phyloP scores from a whole-genome alignment of 2,888 invertebrate genomes.

The Agriopis aurantiaria region DNA sequence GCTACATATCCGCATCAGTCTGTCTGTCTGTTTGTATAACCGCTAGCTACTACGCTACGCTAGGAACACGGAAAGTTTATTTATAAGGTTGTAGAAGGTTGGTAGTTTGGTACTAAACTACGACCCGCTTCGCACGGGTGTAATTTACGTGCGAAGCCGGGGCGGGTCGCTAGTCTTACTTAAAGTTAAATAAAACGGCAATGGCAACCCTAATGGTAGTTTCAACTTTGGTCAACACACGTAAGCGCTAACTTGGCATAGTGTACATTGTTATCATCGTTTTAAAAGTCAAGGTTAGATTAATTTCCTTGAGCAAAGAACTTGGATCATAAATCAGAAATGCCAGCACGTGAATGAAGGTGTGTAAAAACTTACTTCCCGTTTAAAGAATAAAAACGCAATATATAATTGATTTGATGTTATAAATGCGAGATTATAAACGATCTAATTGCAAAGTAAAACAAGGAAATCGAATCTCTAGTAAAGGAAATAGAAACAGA shows the following conservation, averaged over 20 bases:
- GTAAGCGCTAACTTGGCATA: constrained; percentile 5
- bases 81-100: too few relatives aligned
- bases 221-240: constrained; percentile 7
- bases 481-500: constrained; percentile 18
- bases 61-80: too few relatives aligned
- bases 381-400: constrained; percentile 1
- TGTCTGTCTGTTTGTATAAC: too few relatives aligned
- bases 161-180: too few relatives aligned
- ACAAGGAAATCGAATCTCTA: constrained; percentile 4
- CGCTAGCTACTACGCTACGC: too few relatives aligned
- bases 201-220: constrained; percentile 13
- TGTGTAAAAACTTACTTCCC: constrained; percentile 28
- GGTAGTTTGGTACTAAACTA: too few relatives aligned
- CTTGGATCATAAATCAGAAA: constrained; percentile 30
- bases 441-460: constrained; percentile 15
- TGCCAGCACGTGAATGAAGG: constrained; percentile 20
- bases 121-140: too few relatives aligned
- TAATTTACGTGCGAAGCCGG: too few relatives aligned
- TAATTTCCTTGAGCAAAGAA: constrained; percentile 17
- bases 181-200: not conserved
- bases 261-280: not conserved
- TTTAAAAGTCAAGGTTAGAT: constrained; percentile 25
- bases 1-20: too few relatives aligned
- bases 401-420: not conserved
- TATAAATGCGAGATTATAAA: constrained; percentile 1